Conservation (phyloP, 2,113 vertebrate genomes). For the Siphamia tubifer region DNA sequence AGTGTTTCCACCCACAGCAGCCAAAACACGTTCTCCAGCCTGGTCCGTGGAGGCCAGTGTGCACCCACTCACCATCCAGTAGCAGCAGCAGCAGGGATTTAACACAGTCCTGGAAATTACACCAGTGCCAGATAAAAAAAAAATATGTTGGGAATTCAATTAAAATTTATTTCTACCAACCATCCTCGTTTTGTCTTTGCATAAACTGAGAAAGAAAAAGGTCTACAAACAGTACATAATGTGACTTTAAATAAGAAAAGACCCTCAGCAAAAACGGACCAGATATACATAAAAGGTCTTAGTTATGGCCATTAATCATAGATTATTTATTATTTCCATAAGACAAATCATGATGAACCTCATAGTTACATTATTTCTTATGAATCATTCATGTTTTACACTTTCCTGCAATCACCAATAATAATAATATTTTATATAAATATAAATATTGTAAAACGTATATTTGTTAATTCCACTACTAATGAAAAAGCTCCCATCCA, state of each 20-base stretch:
- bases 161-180: conserved; percentile 14
- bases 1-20: not conserved
- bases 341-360: not conserved
- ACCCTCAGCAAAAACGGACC: not conserved
- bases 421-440: no score
- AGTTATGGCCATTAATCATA: not conserved
- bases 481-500: no score
- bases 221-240: not conserved
- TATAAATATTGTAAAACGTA: no score
- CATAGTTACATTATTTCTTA: no score
- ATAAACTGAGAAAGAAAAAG: not conserved
- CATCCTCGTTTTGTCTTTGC: not conserved
- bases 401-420: no score
- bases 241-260: not conserved
- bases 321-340: not conserved
- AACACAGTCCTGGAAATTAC: not conserved
- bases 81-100: not conserved
- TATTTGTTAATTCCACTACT: no score
- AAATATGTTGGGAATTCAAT: conserved; percentile 15
- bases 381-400: no score
- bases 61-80: not conserved
- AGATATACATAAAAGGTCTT: not conserved
- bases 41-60: not conserved
- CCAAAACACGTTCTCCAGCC: not conserved
- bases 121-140: not conserved